Evolutionary conservation across 2,113 vertebrate genomes (phyloP).

Genomic region (Kryptolebias marmoratus): DNA sequence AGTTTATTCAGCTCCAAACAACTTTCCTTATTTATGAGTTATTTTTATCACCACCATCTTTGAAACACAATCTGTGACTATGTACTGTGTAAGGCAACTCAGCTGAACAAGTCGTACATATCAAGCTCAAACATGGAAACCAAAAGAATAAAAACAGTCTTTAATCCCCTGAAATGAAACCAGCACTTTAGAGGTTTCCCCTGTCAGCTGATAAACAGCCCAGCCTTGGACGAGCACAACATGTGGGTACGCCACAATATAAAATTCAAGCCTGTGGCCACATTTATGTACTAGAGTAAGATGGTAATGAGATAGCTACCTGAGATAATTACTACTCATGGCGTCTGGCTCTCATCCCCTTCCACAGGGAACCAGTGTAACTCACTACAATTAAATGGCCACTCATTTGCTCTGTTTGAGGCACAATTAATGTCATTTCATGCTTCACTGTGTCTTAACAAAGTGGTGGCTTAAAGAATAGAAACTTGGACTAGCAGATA

Average conservation of each 20-base stretch:
- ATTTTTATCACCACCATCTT: conserved; percentile 38
- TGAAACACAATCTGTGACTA: conserved; percentile 17
- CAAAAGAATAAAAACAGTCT: conserved; percentile 11
- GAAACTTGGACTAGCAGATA: background rate
- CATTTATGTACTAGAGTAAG: conserved; percentile 62
- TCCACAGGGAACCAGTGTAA: conserved; percentile 67
- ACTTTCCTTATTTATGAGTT: conserved; percentile 39
- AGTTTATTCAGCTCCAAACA: background rate
- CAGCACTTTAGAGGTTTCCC: conserved; percentile 30
- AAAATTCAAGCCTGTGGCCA: conserved; percentile 35
- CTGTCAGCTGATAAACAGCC: conserved; percentile 38
- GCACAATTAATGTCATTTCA: conserved; percentile 54
- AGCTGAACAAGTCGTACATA: conserved; percentile 14
- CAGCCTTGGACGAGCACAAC: conserved; percentile 20
- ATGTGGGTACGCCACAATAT: conserved; percentile 27
- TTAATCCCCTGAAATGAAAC: conserved; percentile 23
- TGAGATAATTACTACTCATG: conserved; percentile 76
- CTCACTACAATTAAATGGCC: conserved; percentile 67
- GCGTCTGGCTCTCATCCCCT: conserved; percentile 56
- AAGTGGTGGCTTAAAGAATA: background rate
- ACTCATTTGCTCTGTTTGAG: conserved; percentile 66
- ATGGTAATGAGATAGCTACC: conserved; percentile 76
- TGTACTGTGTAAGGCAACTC: conserved; percentile 27
- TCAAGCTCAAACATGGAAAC: conserved; percentile 7
- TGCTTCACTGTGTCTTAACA: conserved; percentile 44